Percentiles rank a stretch among this genome's conserved stretches.
Evolutionary conservation across 2,113 vertebrate species (phyloP).

Genomic region (Myiozetetes cayanensis): DNA sequence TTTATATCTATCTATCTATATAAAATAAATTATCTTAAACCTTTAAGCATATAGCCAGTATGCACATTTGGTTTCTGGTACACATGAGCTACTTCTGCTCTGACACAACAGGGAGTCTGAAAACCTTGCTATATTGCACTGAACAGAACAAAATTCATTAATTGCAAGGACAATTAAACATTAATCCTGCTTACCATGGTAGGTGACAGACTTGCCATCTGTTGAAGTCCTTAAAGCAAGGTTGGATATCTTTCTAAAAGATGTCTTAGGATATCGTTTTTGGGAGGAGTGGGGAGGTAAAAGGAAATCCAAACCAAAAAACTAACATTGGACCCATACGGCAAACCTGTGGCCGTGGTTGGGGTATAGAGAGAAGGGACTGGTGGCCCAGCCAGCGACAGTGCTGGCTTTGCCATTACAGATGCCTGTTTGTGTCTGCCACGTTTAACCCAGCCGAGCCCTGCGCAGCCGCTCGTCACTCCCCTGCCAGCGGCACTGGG

Average conservation of each 20-base stretch:
- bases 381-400: neutral
- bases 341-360: too few relatives aligned
- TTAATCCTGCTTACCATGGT: slow-evolving; percentile 17
- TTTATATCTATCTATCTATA: neutral
- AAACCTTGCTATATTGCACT: neutral
- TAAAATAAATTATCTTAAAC: neutral
- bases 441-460: neutral
- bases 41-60: neutral
- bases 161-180: slow-evolving; percentile 58
- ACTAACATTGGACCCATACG: neutral
- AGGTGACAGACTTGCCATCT: slow-evolving; percentile 63
- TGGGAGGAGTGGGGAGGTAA: too few relatives aligned
- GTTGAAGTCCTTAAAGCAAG: slow-evolving; percentile 11
- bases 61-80: neutral
- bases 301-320: neutral
- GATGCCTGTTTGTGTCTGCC: neutral
- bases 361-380: neutral
- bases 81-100: neutral
- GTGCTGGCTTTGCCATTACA: neutral
- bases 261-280: neutral
- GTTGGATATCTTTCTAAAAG: neutral
- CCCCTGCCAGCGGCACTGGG: neutral
- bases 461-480: accelerated
- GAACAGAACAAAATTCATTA: slow-evolving; percentile 28
- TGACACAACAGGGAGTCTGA: neutral